Percentiles rank a stretch among this genome's conserved stretches.
These are phyloP conservation scores for Phalera bucephala DNA, from an alignment of 2,888 invertebrate species.

Conservation along the genomic window DNA sequence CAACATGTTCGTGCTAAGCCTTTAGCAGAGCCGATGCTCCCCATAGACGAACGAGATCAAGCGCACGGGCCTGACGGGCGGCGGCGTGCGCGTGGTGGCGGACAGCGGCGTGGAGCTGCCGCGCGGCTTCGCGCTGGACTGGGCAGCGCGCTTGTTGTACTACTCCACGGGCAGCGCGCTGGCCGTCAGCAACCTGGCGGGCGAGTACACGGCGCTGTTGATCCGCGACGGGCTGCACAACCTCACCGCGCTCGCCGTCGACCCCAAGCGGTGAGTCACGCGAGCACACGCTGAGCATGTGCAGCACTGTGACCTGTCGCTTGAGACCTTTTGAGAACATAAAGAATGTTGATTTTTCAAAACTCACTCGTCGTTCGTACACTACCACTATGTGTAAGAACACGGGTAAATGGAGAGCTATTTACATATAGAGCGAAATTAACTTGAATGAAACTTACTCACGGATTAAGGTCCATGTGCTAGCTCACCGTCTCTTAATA, in stretches of 20 bases:
- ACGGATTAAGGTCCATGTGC: too few species aligned
- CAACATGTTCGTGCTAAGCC: too few species aligned
- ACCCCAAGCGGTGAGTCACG: constrained; percentile 74
- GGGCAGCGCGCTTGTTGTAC: constrained; percentile 90
- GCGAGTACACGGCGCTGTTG: constrained; percentile 86
- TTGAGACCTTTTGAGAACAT: too few species aligned
- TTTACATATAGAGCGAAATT: too few species aligned
- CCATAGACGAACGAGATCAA: constrained; percentile 86
- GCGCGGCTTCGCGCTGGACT: constrained; percentile 91
- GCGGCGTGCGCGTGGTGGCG: constrained; percentile 77
- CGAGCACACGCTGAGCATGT: too few species aligned
- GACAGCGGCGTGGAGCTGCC: constrained; percentile 86
- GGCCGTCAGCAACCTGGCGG: constrained; percentile 87
- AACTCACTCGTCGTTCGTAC: too few species aligned
- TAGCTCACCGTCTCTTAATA: too few species aligned
- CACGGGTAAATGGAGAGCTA: too few species aligned
- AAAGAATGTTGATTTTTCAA: too few species aligned
- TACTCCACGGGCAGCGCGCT: constrained; percentile 86
- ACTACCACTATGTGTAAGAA: too few species aligned
- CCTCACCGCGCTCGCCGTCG: constrained; percentile 86
- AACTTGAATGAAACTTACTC: too few species aligned
- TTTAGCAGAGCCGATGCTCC: neutral
- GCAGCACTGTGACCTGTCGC: too few species aligned
- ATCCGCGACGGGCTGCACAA: constrained; percentile 84
- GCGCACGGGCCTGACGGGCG: constrained; percentile 85